These are phyloP conservation scores for Ciconia boyciana DNA, from an alignment of 2,113 vertebrate species.

Conservation along the genomic window DNA sequence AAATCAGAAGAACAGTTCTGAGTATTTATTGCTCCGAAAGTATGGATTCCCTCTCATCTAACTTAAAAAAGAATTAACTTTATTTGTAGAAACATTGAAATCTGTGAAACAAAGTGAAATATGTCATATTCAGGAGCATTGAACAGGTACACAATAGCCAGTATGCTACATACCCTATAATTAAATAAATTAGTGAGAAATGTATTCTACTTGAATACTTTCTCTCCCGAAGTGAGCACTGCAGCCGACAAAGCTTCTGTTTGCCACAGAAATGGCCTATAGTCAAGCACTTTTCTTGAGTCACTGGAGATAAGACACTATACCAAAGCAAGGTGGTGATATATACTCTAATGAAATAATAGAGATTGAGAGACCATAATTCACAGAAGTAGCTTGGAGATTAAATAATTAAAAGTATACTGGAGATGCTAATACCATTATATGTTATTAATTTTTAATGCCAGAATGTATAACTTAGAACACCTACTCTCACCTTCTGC, in stretches of 20 bases:
- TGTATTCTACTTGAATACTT: neutral
- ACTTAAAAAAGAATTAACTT: neutral
- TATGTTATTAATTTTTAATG: neutral
- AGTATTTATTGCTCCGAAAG: neutral
- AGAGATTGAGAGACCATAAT: neutral
- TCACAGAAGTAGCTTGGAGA: neutral
- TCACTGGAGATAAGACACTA: neutral
- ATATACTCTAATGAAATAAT: neutral
- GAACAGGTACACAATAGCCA: neutral
- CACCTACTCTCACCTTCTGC: neutral
- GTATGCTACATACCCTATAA: neutral
- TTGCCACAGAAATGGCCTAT: neutral
- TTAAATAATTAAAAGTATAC: neutral
- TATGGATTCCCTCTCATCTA: neutral
- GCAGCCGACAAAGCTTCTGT: neutral
- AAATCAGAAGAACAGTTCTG: neutral
- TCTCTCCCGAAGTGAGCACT: neutral
- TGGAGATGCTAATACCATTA: neutral
- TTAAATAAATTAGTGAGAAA: neutral
- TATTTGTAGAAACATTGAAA: neutral
- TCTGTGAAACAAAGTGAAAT: neutral
- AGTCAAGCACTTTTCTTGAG: neutral
- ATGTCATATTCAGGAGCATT: neutral
- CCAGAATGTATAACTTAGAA: neutral
- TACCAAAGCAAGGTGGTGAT: neutral